These are phyloP conservation scores for Pandemis corylana DNA, from an alignment of 2,888 invertebrate genomes.

Conservation along the genomic window DNA sequence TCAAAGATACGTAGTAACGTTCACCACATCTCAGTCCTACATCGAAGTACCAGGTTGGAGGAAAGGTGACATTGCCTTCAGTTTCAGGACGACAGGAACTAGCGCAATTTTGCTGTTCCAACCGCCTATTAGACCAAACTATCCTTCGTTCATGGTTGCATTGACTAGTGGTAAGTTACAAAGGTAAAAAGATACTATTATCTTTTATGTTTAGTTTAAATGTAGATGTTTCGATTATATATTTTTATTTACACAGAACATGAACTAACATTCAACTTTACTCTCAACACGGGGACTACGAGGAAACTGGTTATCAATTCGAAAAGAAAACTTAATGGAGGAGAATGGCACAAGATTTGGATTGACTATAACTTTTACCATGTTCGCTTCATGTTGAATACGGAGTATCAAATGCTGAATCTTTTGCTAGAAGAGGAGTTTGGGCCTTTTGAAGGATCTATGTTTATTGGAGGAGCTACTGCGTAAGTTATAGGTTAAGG, in stretches of 20 bases:
- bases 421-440: conserved; percentile 94
- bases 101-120: conserved; percentile 96
- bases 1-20: conserved; percentile 96
- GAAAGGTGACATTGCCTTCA: conserved; percentile 96
- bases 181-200: background rate
- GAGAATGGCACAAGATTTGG: conserved; percentile 98
- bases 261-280: conserved; percentile 95
- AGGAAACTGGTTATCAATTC: conserved; percentile 93
- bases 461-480: conserved; percentile 97
- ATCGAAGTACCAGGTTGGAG: conserved; percentile 97
- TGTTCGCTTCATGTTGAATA: conserved; percentile 96
- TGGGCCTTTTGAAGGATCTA: conserved; percentile 96
- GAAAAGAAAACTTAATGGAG: conserved; percentile 92
- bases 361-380: conserved; percentile 98
- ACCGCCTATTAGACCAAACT: conserved; percentile 94
- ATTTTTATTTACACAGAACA: conserved; percentile 85
- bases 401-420: conserved; percentile 95
- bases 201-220: too few species aligned
- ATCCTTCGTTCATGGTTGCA: conserved; percentile 96
- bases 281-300: conserved; percentile 92
- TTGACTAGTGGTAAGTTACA: conserved; percentile 89
- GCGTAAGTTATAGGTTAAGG: conserved; percentile 86
- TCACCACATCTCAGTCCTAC: conserved; percentile 96
- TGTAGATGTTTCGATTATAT: background rate
- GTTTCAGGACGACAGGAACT: conserved; percentile 95